Evolutionary conservation across 2,888 invertebrate genomes (phyloP).

Genomic region (Volucella inanis): DNA sequence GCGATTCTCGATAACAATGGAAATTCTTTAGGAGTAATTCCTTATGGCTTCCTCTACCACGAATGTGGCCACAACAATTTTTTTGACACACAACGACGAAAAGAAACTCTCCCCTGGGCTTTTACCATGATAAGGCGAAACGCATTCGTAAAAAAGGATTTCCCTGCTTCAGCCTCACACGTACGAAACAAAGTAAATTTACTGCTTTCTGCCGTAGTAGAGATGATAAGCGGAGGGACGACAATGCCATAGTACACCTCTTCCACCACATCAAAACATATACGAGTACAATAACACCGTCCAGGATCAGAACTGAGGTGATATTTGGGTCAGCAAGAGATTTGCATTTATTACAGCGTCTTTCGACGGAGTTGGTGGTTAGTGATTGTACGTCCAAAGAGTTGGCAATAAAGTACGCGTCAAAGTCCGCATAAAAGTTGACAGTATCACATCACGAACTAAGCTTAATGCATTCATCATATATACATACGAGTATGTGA

Average conservation of each 20-base stretch:
- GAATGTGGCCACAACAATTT: not conserved
- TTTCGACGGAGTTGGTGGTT: slow-evolving; percentile 12
- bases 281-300: too few species aligned
- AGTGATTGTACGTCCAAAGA: slow-evolving; percentile 12
- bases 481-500: not conserved
- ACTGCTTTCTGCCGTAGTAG: slow-evolving; percentile 42
- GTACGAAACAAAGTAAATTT: slow-evolving; percentile 60
- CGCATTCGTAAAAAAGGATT: slow-evolving; percentile 57
- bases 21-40: slow-evolving; percentile 40
- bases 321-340: slow-evolving; percentile 71
- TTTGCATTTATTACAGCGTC: slow-evolving; percentile 64
- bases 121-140: slow-evolving; percentile 50
- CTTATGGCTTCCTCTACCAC: slow-evolving; percentile 9
- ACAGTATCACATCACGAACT: slow-evolving; percentile 51
- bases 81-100: not conserved
- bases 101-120: not conserved
- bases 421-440: slow-evolving; percentile 43
- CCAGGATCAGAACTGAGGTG: slow-evolving; percentile 23
- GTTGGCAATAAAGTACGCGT: slow-evolving; percentile 68
- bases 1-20: slow-evolving; percentile 65
- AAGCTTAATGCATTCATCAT: slow-evolving; percentile 68
- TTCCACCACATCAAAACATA: too few species aligned
- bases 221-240: slow-evolving; percentile 64
- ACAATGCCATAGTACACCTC: slow-evolving; percentile 24
- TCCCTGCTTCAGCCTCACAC: slow-evolving; percentile 16